Base-by-base conservation (phyloP, 2,113 vertebrate species). In the Fregetta grallaria region DNA sequence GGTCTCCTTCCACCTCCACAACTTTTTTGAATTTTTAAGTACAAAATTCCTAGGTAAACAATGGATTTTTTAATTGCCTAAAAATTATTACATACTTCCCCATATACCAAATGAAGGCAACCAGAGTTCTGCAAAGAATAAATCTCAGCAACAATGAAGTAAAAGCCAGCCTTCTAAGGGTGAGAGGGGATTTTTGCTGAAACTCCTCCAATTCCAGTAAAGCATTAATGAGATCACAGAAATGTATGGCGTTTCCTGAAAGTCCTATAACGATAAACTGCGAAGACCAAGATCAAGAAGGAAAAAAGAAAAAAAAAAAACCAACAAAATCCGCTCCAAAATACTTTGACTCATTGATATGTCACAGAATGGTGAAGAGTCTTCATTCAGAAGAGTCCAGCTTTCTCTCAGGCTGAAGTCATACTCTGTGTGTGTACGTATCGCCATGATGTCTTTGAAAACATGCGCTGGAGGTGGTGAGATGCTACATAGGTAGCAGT, bases 61-160 rank as follows among this genome's bases (percentile, higher is more conserved):
- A 2, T 50, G 32, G 9, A 11, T 79, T 83, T 85, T 58, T 67
- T 90, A 30, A n/a, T 73, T 15, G 8, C 34, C 18, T 49, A 8
- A 49, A 59, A 78, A 25, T 55, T 45, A 29, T 45, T 40, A 3
- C 6, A 0, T 53, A 10, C 7, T 92, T 86, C 44, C 16, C 38
- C 6, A 0, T 32, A 12, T 71, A 38, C 23, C 4, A 10, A 23
- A 21, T 62, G 7, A 76, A 72, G 34, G 6, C 4, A 56, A 3
- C 30, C 61, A 11, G 36, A 82, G 11, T 40, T 90, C 34, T 70
- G 67, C 45, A 65, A 56, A 67, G 27, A 90, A 18, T 62, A 49
- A 72, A 15, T 53, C 13, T 78, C 20, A 72, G 53, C 10, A 85
- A 22, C 29, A 52, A 1, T 66, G 67, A 67, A 44, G n/a, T 65